Percentiles rank a stretch among this genome's conserved stretches.
phyloP scores from a whole-genome alignment of 2,797 vertebrate genomes.

The Phaenicophaeus curvirostris region DNA sequence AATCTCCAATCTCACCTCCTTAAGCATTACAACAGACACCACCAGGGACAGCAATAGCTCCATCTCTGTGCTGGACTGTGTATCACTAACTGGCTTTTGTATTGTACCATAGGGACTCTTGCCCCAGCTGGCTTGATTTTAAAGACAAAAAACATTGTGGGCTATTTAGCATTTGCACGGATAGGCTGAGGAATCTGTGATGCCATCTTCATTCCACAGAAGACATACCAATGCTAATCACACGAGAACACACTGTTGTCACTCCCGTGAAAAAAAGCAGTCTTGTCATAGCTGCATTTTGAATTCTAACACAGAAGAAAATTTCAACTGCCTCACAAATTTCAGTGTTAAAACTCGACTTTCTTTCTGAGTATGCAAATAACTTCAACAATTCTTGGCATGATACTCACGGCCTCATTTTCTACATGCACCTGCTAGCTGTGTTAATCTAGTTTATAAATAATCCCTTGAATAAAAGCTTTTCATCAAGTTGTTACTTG shows the following conservation, averaged over 20 bases:
- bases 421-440: background rate
- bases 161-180: background rate
- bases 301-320: background rate
- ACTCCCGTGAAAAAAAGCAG: background rate
- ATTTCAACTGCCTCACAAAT: background rate
- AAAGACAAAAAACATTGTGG: background rate
- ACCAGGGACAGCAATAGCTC: background rate
- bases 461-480: background rate
- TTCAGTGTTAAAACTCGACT: background rate
- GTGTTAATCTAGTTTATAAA: background rate
- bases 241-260: background rate
- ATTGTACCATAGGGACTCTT: background rate
- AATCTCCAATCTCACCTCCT: background rate
- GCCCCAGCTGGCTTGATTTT: background rate
- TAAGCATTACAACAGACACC: background rate
- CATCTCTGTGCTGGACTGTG: background rate
- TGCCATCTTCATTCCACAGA: background rate
- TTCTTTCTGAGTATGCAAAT: background rate
- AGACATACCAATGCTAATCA: rapidly evolving
- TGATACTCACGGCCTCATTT: background rate
- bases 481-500: background rate
- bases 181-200: background rate
- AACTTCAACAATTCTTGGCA: background rate
- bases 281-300: too few species aligned
- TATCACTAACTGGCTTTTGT: background rate